Conservation (phyloP, 2,797 vertebrate genomes). For the Catharus ustulatus region DNA sequence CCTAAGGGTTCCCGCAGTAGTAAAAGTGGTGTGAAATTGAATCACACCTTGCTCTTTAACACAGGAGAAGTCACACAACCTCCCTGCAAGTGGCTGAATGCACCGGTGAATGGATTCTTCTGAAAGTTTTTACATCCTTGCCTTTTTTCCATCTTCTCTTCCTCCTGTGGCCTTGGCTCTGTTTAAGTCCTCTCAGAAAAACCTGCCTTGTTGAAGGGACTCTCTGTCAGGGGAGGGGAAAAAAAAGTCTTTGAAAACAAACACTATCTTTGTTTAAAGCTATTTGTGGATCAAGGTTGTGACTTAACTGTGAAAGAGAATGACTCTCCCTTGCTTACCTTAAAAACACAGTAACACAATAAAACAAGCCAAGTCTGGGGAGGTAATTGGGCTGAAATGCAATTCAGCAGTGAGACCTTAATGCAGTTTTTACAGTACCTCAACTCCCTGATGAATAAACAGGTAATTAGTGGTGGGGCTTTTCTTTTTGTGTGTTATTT, state of each 20-base stretch:
- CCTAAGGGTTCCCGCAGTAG: rapidly evolving
- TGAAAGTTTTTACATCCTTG: neutral
- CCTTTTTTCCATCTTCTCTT: neutral
- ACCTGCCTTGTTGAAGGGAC: slow-evolving; percentile 16
- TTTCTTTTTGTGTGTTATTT: neutral
- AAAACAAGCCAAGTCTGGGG: neutral
- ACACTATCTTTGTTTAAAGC: neutral
- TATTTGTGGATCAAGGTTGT: slow-evolving; percentile 40
- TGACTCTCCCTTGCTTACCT: neutral
- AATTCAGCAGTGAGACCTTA: neutral
- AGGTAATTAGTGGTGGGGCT: neutral
- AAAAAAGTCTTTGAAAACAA: slow-evolving; percentile 3
- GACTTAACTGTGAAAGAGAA: neutral
- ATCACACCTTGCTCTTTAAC: neutral
- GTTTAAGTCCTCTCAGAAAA: neutral
- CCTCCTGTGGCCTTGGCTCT: neutral
- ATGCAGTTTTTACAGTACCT: neutral
- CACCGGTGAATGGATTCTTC: neutral
- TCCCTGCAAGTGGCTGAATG: neutral
- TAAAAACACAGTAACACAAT: neutral
- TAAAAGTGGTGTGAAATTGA: neutral
- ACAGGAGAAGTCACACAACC: neutral
- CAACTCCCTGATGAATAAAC: neutral
- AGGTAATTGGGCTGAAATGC: neutral
- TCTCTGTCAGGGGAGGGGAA: neutral